Conservation (phyloP, 2,113 vertebrate genomes). For the Halcyon senegalensis region DNA sequence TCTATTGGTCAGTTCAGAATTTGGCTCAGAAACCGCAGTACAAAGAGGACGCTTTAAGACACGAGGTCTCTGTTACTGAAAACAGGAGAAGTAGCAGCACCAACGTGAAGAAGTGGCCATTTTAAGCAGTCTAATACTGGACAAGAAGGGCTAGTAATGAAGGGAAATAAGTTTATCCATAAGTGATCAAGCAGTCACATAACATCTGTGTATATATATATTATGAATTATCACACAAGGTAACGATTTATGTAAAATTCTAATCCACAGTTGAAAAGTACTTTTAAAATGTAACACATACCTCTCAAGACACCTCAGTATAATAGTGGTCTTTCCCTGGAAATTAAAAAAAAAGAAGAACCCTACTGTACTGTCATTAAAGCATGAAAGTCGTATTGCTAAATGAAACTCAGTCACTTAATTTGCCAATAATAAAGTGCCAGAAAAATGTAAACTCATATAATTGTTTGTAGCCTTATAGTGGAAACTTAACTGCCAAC, state of each 20-base stretch:
- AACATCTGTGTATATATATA: neutral
- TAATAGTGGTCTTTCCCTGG: conserved; percentile 92
- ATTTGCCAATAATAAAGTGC: conserved; percentile 39
- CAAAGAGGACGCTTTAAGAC: neutral
- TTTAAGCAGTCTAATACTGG: neutral
- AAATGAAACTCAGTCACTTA: conserved; percentile 47
- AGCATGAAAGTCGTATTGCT: conserved; percentile 26
- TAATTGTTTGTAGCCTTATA: conserved; percentile 5
- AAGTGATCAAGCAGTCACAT: neutral
- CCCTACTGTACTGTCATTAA: conserved; percentile 28
- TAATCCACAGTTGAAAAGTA: neutral
- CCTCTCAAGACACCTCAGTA: conserved; percentile 93
- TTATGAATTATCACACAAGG: neutral
- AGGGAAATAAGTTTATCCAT: neutral
- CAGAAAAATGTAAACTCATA: conserved; percentile 36
- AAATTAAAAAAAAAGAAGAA: conserved; percentile 66
- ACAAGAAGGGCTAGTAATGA: neutral
- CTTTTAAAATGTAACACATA: conserved; percentile 61
- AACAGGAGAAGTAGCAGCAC: neutral
- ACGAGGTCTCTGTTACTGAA: neutral
- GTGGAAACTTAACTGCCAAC: conserved; percentile 58
- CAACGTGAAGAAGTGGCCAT: neutral
- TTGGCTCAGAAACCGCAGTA: neutral
- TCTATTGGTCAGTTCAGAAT: neutral
- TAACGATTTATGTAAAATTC: neutral